phyloP scores from a whole-genome alignment of 1,140 invertebrate species.

The Drosophila setifemur region DNA sequence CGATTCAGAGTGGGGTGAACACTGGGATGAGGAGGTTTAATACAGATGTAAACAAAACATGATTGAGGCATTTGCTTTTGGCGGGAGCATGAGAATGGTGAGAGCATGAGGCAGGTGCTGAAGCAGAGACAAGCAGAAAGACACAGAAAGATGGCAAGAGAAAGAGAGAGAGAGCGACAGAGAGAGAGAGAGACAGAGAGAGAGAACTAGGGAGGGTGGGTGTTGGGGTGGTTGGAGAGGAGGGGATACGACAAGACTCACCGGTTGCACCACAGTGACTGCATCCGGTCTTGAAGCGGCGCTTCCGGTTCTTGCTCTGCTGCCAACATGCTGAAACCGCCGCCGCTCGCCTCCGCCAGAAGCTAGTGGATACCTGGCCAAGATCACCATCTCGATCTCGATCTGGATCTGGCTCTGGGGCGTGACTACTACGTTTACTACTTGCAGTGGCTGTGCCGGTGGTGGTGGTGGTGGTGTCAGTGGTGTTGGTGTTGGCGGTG shows the following conservation, averaged over 20 bases:
- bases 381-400: conserved; percentile 32
- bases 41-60: conserved; percentile 1
- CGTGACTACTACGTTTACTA: conserved; percentile 72
- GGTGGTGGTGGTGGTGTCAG: conserved; percentile 35
- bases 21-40: not conserved
- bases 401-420: conserved; percentile 32
- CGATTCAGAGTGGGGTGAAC: too few species aligned
- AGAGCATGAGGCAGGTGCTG: conserved; percentile 32
- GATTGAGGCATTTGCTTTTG: too few species aligned
- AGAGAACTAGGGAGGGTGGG: not conserved
- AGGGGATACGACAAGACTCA: conserved; percentile 74
- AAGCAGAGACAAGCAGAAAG: conserved; percentile 12
- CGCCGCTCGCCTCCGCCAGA: conserved; percentile 71
- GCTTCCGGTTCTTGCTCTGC: conserved; percentile 70
- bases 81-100: conserved; percentile 1
- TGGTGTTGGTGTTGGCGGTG: conserved; percentile 34
- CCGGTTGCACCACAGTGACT: conserved; percentile 81
- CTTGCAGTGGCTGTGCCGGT: conserved; percentile 49
- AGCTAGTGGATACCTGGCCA: conserved; percentile 51
- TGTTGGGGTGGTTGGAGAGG: too few species aligned
- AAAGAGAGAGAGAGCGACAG: not conserved
- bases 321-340: conserved; percentile 68
- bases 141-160: conserved; percentile 11
- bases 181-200: conserved; percentile 3
- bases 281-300: conserved; percentile 72